Evolutionary conservation across 2,797 vertebrate species (phyloP), one percentile per base, ranked within the genome.

Genomic region (Myotis findleyi): DNA sequence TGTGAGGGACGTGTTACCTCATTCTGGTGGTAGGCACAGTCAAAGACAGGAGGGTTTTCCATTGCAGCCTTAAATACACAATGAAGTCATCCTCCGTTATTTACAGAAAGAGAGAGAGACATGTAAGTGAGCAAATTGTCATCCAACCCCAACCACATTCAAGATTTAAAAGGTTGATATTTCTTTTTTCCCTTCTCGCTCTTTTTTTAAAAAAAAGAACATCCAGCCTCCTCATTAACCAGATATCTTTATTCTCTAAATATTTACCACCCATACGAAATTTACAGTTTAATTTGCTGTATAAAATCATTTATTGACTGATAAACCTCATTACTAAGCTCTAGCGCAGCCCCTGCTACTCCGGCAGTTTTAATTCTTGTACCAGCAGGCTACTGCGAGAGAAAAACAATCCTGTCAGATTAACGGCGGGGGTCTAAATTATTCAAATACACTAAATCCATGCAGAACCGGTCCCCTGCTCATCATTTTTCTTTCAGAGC

Each of bases 401-500:
- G 99, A 99, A 99, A 99, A 99, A 99, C 99, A 99, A 98, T 99
- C 99, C 99, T 99, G 99, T 99, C 99, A 99, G 98, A 97, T 98
- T 98, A 99, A 98, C 99, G 98, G 98, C 98, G 96, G 99, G 99
- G 99, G 99, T 99, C 99, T 99, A 99, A 99, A 99, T 99, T 99
- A 99, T 99, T 99, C 99, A 99, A 99, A 99, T 99, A 99, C 99
- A 99, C 99, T 99, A 99, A 99, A 99, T 99, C 99, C 99, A 99
- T 99, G 98, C 98, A 98, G 98, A 99, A 99, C 98, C 97, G 98
- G 98, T 98, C 98, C 98, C 98, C 98, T 98, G 99, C 98, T 99
- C 99, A 99, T 99, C 99, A 99, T 99, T 99, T 99, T 99, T 99
- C 99, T 99, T 99, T 99, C 98, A 98, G 98, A 98, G 96, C 99